Percentiles rank a stretch among this genome's conserved stretches.
Conservation (phyloP, 1,140 invertebrate species). For the Dendroctonus ponderosae region DNA sequence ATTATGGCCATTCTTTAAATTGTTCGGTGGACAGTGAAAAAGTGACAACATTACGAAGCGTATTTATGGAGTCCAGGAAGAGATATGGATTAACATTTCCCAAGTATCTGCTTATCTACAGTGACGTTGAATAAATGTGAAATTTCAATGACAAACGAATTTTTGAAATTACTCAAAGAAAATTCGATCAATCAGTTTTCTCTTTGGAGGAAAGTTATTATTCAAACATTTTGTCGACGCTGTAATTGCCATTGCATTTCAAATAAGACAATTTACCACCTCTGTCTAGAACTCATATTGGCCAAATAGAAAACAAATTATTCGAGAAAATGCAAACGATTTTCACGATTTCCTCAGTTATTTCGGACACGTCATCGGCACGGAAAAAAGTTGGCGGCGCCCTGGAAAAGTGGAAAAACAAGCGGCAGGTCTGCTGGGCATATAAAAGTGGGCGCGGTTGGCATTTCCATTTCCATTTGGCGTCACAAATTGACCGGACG, state of each 20-base stretch:
- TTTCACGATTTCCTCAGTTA: constrained; percentile 18
- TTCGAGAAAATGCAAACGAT: constrained; percentile 13
- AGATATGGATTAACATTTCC: too few species aligned
- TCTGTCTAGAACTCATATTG: too few species aligned
- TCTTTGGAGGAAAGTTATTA: too few species aligned
- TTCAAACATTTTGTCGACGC: too few species aligned
- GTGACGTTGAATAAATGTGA: too few species aligned
- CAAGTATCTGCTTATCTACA: too few species aligned
- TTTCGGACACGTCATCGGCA: constrained; percentile 12
- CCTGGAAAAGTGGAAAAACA: constrained; percentile 17
- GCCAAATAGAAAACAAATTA: not conserved
- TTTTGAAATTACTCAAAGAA: too few species aligned
- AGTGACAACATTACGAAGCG: constrained; percentile 2
- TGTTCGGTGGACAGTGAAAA: constrained; percentile 12
- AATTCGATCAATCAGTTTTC: too few species aligned
- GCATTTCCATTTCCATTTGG: constrained; percentile 32
- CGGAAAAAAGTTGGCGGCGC: constrained; percentile 6
- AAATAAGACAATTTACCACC: too few species aligned
- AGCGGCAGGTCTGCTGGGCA: constrained; percentile 7
- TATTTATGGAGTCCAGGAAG: not conserved
- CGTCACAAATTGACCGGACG: constrained; percentile 30
- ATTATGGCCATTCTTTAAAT: constrained; percentile 15
- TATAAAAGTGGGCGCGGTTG: constrained; percentile 31
- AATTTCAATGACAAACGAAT: too few species aligned
- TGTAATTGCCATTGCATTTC: too few species aligned